Conservation (phyloP, 1,140 invertebrate species). For the Epicauta chinensis region DNA sequence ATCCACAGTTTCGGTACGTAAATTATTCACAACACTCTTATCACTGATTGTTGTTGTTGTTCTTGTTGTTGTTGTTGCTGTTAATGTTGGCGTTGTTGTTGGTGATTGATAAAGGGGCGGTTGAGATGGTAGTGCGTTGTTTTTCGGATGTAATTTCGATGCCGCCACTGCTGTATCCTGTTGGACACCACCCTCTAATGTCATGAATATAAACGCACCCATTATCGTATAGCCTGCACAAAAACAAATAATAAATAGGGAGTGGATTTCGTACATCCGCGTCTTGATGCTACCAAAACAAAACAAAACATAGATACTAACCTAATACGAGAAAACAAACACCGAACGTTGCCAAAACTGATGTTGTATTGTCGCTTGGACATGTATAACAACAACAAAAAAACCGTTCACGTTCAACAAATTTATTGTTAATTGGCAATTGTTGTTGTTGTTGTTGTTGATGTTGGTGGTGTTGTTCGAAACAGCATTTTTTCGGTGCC, state of each 20-base stretch:
- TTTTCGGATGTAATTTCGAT: constrained; percentile 51
- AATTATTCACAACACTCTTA: constrained; percentile 34
- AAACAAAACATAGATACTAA: too few species aligned
- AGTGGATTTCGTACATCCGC: too few species aligned
- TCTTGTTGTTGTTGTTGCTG: too few species aligned
- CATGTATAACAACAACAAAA: constrained; percentile 42
- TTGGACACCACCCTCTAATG: constrained; percentile 61
- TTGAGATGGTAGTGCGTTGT: too few species aligned
- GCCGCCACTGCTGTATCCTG: constrained; percentile 52
- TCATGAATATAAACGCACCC: constrained; percentile 87
- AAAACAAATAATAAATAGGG: too few species aligned
- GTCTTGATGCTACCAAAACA: too few species aligned
- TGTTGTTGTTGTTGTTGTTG: constrained; percentile 20
- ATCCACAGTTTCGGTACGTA: constrained; percentile 61
- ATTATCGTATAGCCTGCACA: constrained; percentile 70
- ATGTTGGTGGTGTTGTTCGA: constrained; percentile 31
- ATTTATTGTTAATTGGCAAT: not conserved
- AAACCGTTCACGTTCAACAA: constrained; percentile 19
- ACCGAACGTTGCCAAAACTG: constrained; percentile 47
- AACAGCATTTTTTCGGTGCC: constrained; percentile 37
- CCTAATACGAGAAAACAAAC: constrained; percentile 79
- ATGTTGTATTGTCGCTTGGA: constrained; percentile 33
- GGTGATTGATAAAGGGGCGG: not conserved
- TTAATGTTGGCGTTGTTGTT: not conserved
- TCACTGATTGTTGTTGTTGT: not conserved